Conservation (phyloP, 2,113 vertebrate genomes). For the Thunnus maccoyii region DNA sequence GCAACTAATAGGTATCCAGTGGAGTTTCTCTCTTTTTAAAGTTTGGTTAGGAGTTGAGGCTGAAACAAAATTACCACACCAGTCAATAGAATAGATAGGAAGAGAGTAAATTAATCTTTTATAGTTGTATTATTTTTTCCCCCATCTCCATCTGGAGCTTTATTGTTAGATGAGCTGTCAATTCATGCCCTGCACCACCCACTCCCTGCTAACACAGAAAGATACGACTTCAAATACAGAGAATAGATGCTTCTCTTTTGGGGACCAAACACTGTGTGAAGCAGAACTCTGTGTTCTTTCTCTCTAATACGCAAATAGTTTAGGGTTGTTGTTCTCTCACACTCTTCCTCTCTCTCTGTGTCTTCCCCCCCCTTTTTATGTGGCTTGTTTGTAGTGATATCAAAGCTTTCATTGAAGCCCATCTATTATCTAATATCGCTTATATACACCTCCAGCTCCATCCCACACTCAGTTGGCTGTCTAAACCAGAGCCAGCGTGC, state of each 20-base stretch:
- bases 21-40: conserved; percentile 26
- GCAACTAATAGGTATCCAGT: conserved; percentile 14
- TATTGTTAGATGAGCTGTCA: conserved; percentile 46
- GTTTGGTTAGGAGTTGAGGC: too few species aligned
- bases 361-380: conserved; percentile 39
- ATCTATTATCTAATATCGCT: conserved; percentile 60
- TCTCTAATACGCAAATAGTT: conserved; percentile 35
- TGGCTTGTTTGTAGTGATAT: conserved; percentile 63
- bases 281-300: conserved; percentile 48
- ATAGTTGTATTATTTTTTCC: conserved; percentile 3
- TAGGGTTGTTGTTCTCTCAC: conserved; percentile 28
- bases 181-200: conserved; percentile 42
- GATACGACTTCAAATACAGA: conserved; percentile 52
- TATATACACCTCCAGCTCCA: conserved; percentile 62
- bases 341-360: conserved; percentile 19
- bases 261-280: conserved; percentile 37
- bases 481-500: conserved; percentile 51
- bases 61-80: not conserved
- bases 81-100: not conserved
- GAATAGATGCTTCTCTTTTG: conserved; percentile 32
- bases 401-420: conserved; percentile 69
- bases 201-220: conserved; percentile 35
- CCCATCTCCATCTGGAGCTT: conserved; percentile 26
- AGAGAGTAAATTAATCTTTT: conserved; percentile 7
- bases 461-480: conserved; percentile 63